Evolutionary conservation across 2,113 vertebrate genomes (phyloP), one percentile per base, ranked within the genome.

Genomic region (Planiliza haematocheilus): DNA sequence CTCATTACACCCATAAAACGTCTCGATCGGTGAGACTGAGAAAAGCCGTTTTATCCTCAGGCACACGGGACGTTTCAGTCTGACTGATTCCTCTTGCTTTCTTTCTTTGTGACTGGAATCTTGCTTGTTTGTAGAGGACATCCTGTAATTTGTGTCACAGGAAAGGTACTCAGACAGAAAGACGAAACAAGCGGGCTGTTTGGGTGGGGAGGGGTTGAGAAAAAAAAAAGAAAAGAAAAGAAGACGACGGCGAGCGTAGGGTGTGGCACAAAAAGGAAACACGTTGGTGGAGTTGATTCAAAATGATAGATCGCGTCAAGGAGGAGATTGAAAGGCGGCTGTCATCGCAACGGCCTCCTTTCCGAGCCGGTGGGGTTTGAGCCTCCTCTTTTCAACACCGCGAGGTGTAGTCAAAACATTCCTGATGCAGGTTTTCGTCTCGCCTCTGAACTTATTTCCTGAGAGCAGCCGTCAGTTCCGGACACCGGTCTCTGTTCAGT

Each of bases 61-160:
- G 5, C 24, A 30, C 24, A 30, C 24, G 2, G 51, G 50, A 63
- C n/a, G n/a, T n/a, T 52, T 86, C 63, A 56, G 53, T 63, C 21
- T 12, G 11, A 24, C 21, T 12, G 11, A 24, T 56, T 70, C 8
- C 7, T 76, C 56, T 43, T 58, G 43, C 69, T 79, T 61, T 38
- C 46, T 70, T 77, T 61, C 34, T 74, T 34, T 16, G 39, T 61
- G 41, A 39, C 64, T 71, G 67, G 72, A 81, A 59, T 84, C 51
- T 55, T 64, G 73, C 74, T 83, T 87, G 81, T 91, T 92, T 90
- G 78, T 70, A 78, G 75, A 89, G 69, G 78, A 90, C 81, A 84
- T 91, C 88, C 92, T 84, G 88, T 81, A 78, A 91, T 89, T 88
- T 82, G 49, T 73, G 80, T 83, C 81, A 90, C 84, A 87, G 90